These are phyloP conservation scores for Delichon dasypus DNA, from an alignment of 2,797 vertebrate genomes.

Conservation along the genomic window DNA sequence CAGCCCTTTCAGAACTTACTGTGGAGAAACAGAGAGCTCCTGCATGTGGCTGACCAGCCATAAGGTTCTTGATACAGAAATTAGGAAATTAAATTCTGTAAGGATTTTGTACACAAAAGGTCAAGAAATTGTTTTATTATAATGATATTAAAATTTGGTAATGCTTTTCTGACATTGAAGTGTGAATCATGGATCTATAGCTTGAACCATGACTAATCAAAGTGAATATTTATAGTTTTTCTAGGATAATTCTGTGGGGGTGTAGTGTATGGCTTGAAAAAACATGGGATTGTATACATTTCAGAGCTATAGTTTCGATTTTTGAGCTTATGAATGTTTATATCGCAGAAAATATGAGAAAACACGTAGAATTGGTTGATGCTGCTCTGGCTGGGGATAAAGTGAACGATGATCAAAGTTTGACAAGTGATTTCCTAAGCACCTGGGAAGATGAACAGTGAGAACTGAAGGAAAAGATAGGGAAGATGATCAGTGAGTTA, in stretches of 20 bases:
- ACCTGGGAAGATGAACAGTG: not conserved
- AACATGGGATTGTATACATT: not conserved
- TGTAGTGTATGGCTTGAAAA: not conserved
- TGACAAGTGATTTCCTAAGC: not conserved
- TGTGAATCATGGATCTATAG: not conserved
- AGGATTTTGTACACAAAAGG: not conserved
- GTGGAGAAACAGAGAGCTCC: not conserved
- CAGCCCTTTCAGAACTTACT: not conserved
- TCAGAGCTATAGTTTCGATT: not conserved
- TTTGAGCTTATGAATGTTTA: not conserved
- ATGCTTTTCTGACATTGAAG: not conserved
- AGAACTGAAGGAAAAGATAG: not conserved
- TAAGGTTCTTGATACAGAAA: not conserved
- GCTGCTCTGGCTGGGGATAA: not conserved
- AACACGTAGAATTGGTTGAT: not conserved
- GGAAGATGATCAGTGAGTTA: not conserved
- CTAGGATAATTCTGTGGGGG: not conserved
- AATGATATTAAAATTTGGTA: not conserved
- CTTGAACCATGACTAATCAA: not conserved
- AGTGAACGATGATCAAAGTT: constrained; percentile 1
- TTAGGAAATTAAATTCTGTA: not conserved
- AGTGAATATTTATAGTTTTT: not conserved
- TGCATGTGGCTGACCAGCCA: not conserved
- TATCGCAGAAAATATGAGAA: not conserved
- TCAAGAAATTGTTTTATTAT: not conserved